phyloP scores from a whole-genome alignment of 2,113 vertebrate species.

The Ammodramus savannarum region DNA sequence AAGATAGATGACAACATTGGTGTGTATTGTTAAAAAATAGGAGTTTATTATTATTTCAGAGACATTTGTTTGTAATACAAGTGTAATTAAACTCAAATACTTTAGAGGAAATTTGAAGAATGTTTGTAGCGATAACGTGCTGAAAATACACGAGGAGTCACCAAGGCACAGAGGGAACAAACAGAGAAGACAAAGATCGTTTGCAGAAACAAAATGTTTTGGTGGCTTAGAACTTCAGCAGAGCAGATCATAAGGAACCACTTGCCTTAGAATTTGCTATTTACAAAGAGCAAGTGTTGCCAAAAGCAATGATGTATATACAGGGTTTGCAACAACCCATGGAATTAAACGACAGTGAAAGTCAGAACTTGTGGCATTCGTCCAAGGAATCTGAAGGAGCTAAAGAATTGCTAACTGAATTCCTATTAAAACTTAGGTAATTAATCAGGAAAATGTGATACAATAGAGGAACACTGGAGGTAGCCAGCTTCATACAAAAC shows the following conservation, averaged over 20 bases:
- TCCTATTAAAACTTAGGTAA: constrained; percentile 9
- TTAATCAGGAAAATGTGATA: constrained; percentile 34
- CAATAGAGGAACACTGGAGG: not conserved
- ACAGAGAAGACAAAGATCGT: not conserved
- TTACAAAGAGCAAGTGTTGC: not conserved
- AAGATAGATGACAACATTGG: not conserved
- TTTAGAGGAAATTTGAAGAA: not conserved
- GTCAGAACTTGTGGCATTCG: not conserved
- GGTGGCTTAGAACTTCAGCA: not conserved
- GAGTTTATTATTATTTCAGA: not conserved
- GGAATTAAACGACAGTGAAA: constrained; percentile 8
- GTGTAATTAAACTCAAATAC: not conserved
- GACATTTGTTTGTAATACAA: not conserved
- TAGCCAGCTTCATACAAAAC: not conserved
- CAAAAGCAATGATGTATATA: not conserved
- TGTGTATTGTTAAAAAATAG: not conserved
- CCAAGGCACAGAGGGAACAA: not conserved
- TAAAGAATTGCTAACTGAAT: not conserved
- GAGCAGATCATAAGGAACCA: not conserved
- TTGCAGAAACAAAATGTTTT: not conserved
- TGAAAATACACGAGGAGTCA: not conserved
- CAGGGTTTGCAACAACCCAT: not conserved
- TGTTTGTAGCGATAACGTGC: not conserved
- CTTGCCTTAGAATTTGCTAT: not conserved
- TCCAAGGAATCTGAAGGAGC: constrained; percentile 31